Base-by-base conservation (phyloP, 2,888 invertebrate genomes). In the Philereme vetulata region DNA sequence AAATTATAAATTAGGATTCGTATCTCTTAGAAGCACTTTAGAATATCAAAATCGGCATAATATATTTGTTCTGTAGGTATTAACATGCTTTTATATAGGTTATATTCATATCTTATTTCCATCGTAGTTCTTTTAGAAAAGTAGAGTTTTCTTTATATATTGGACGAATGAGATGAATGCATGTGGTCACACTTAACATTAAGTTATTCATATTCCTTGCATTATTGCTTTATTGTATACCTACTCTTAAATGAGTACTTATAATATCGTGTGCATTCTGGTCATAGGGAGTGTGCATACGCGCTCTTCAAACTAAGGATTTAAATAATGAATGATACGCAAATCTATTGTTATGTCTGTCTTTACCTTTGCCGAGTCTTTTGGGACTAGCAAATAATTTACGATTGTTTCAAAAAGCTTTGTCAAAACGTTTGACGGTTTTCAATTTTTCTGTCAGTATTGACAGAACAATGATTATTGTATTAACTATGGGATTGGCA, bases 231-330 rank as follows among this genome's bases (percentile, higher is more conserved):
- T 75, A 73, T 46, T 45, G 38, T 48, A 21, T 50, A 55, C n/a
- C n/a, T n/a, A n/a, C 58, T 58, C 55, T 48, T 8, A 10, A 77
- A 78, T 81, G 84, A 84, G 83, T 77, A 74, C 77, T 81, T 77
- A 80, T 81, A 71, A 78, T 59, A 85, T 85, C 82, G 92, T 92
- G 92, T 90, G 87, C 83, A 81, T 86, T 91, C 92, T 92, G 92
- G 92, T 92, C 92, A 92, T 90, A 87, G 83, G 79, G 75, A 82
- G 82, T 82, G 80, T 78, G 78, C 76, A 71, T 63, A 71, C 69
- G 78, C 75, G 73, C 79, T 78, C 80, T 75, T 77, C 77, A 85
- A 85, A 82, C 72, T 85, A 75, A 80, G 78, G 68, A 81, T 72
- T 81, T 81, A 82, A 70, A 76, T 74, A 78, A 73, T 73, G 58